These are phyloP conservation scores for Arrhamphus sclerolepis DNA, from an alignment of 2,797 vertebrate genomes.

Conservation along the genomic window DNA sequence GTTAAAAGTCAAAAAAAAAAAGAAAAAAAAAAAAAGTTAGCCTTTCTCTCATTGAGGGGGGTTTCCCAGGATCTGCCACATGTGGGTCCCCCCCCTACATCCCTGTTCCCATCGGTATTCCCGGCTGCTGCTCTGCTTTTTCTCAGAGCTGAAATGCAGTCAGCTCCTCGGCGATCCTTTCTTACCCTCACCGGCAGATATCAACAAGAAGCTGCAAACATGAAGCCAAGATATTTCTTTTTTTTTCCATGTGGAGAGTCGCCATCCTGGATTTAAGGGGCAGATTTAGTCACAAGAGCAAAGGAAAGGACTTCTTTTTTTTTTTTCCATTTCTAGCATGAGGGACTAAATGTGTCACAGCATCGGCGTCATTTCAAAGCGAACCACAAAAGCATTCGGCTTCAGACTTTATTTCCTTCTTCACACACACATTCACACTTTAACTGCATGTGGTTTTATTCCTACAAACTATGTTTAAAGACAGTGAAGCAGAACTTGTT, in stretches of 20 bases:
- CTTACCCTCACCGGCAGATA: constrained; percentile 45
- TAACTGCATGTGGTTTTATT: constrained; percentile 69
- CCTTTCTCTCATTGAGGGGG: constrained; percentile 16
- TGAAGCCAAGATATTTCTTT: constrained; percentile 64
- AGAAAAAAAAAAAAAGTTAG: no score
- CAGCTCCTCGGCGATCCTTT: constrained; percentile 17
- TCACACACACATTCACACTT: constrained; percentile 33
- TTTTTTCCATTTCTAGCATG: constrained; percentile 49
- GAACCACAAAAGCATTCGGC: constrained; percentile 57
- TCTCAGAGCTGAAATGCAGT: constrained; percentile 63
- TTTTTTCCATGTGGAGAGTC: constrained; percentile 61
- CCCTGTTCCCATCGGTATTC: constrained; percentile 55
- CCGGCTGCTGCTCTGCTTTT: constrained; percentile 70
- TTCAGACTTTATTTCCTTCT: constrained; percentile 57
- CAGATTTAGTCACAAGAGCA: constrained; percentile 68
- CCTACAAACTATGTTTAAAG: constrained; percentile 75
- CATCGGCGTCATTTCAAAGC: constrained; percentile 79
- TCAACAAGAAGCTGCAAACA: constrained; percentile 51
- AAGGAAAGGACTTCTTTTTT: constrained; percentile 17
- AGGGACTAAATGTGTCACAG: constrained; percentile 70
- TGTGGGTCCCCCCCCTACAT: constrained; percentile 56
- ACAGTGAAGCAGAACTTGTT: constrained; percentile 78
- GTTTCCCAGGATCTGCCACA: constrained; percentile 60
- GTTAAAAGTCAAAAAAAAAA: no score
- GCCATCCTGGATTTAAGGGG: constrained; percentile 66